Conservation (phyloP, 2,888 invertebrate genomes). For the Pristionchus maxplancki region DNA sequence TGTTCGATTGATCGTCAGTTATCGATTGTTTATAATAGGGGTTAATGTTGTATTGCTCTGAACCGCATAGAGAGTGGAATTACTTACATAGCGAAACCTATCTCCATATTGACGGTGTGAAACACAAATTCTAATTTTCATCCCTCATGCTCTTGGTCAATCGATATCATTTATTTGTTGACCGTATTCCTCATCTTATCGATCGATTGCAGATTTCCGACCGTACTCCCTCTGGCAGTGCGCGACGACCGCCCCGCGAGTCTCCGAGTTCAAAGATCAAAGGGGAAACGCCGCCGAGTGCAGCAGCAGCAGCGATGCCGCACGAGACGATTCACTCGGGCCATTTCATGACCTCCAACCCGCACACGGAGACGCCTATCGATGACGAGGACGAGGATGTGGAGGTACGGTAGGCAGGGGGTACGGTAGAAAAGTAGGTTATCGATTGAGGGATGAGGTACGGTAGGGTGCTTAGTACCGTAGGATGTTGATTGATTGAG, state of each 20-base stretch:
- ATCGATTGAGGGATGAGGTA: background rate
- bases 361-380: constrained; percentile 70
- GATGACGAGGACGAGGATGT: constrained; percentile 74
- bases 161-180: background rate
- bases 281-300: too few relatives aligned
- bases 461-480: background rate
- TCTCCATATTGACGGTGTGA: too few relatives aligned
- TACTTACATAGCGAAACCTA: background rate
- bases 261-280: too few relatives aligned
- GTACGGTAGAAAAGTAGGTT: constrained; percentile 21
- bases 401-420: constrained; percentile 57
- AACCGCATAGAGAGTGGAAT: background rate
- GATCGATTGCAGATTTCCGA: background rate
- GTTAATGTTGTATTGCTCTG: background rate
- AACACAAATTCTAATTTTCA: too few relatives aligned
- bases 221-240: background rate
- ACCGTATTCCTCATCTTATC: background rate
- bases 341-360: constrained; percentile 77
- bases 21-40: background rate
- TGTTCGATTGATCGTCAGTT: too few relatives aligned
- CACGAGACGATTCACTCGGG: constrained; percentile 76
- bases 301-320: background rate
- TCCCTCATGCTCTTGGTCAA: too few relatives aligned
- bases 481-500: background rate
- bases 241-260: background rate